phyloP scores from a whole-genome alignment of 2,888 invertebrate genomes.

The Euplexia lucipara region DNA sequence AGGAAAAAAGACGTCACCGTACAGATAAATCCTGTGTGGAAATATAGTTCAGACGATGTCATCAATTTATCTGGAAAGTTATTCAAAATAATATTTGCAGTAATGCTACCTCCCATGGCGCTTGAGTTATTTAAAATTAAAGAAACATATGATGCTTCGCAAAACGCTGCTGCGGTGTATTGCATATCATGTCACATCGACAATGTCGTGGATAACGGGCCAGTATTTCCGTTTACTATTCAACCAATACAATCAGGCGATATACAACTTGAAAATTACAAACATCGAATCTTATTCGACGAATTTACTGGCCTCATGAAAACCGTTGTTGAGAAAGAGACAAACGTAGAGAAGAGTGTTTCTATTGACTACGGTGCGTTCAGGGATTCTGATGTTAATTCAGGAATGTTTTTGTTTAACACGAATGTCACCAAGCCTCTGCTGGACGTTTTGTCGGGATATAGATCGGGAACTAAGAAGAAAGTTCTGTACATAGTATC shows the following conservation, averaged over 20 bases:
- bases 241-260: constrained; percentile 94
- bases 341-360: constrained; percentile 75
- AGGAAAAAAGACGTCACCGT: constrained; percentile 89
- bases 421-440: constrained; percentile 95
- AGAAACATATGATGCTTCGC: constrained; percentile 74
- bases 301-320: constrained; percentile 95
- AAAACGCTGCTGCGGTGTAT: constrained; percentile 81
- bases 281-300: constrained; percentile 95
- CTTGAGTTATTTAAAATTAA: constrained; percentile 92
- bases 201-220: constrained; percentile 59
- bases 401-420: constrained; percentile 99
- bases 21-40: constrained; percentile 86
- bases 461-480: constrained; percentile 89
- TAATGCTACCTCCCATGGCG: constrained; percentile 94
- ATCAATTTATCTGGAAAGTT: constrained; percentile 83
- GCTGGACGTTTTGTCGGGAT: constrained; percentile 94
- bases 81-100: constrained; percentile 93
- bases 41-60: constrained; percentile 73
- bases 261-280: constrained; percentile 95
- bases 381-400: constrained; percentile 95
- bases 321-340: constrained; percentile 92
- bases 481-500: constrained; percentile 94
- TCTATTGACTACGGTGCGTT: constrained; percentile 95
- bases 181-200: constrained; percentile 78
- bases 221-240: constrained; percentile 81